phyloP scores from a whole-genome alignment of 2,797 vertebrate species.

The Champsocephalus esox region DNA sequence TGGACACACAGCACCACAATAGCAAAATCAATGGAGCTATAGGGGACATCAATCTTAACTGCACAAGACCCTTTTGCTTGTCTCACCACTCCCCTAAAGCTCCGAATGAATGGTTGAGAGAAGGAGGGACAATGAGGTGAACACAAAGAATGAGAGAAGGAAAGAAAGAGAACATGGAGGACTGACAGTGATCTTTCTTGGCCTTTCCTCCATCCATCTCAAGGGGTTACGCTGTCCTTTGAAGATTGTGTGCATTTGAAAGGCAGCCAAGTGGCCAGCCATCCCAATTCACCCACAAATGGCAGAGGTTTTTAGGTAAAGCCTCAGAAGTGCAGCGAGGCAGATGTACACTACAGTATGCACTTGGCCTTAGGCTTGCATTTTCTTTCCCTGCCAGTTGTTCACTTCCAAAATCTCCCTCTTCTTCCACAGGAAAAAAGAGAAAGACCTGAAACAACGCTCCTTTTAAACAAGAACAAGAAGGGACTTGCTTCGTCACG shows the following conservation, averaged over 20 bases:
- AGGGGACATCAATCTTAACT: conserved; percentile 86
- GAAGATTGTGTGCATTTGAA: conserved; percentile 70
- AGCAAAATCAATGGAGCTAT: conserved; percentile 88
- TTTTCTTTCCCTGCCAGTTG: conserved; percentile 45
- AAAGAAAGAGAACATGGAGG: conserved; percentile 25
- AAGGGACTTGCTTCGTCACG: conserved; percentile 54
- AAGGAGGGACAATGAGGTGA: conserved; percentile 7
- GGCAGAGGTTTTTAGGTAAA: conserved; percentile 71
- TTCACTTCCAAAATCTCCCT: conserved; percentile 44
- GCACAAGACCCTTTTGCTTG: conserved; percentile 76
- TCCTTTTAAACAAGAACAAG: conserved; percentile 56
- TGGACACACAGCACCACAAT: conserved; percentile 87
- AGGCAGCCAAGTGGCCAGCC: conserved; percentile 67
- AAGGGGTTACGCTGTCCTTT: conserved; percentile 66
- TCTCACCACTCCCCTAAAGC: conserved; percentile 68
- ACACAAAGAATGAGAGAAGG: conserved; percentile 16
- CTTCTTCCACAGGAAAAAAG: conserved; percentile 21
- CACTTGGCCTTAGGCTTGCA: conserved; percentile 57
- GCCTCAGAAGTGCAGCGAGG: conserved; percentile 66
- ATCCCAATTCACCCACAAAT: conserved; percentile 72
- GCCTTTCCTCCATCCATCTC: conserved; percentile 70
- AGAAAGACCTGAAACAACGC: conserved; percentile 31
- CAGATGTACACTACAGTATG: conserved; percentile 55
- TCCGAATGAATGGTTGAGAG: conserved; percentile 61
- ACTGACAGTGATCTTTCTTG: conserved; percentile 65